These are phyloP conservation scores for Orgyia antiqua DNA, from an alignment of 2,888 invertebrate species.

Conservation along the genomic window DNA sequence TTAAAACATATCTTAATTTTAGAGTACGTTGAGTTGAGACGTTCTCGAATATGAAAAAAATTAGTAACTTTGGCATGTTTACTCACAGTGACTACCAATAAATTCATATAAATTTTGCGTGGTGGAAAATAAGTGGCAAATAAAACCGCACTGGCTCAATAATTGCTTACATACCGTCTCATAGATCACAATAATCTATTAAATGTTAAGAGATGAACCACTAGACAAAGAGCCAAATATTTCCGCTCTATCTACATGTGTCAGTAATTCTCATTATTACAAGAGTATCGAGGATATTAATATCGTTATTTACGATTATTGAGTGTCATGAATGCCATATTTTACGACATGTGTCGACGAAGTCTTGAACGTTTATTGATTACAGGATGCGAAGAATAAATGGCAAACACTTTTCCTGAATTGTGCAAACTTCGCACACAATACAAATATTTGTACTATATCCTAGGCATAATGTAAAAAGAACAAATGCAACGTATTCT, in stretches of 20 bases:
- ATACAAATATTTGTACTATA: slow-evolving; percentile 9
- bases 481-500: slow-evolving; percentile 33
- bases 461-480: slow-evolving; percentile 26
- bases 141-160: too few relatives aligned
- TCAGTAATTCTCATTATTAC: slow-evolving; percentile 27
- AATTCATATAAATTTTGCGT: too few relatives aligned
- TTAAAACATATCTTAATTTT: too few relatives aligned
- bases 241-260: slow-evolving; percentile 2
- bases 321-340: slow-evolving; percentile 34
- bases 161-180: too few relatives aligned
- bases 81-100: too few relatives aligned
- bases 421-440: slow-evolving; percentile 11
- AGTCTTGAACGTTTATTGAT: slow-evolving; percentile 35
- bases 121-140: too few relatives aligned
- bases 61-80: too few relatives aligned
- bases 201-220: too few relatives aligned
- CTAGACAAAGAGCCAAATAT: too few relatives aligned
- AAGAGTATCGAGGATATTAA: slow-evolving; percentile 27
- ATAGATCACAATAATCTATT: too few relatives aligned
- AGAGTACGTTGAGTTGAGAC: too few relatives aligned
- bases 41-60: too few relatives aligned
- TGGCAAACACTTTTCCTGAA: slow-evolving; percentile 9
- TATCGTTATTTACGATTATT: slow-evolving; percentile 44
- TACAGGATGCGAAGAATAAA: slow-evolving; percentile 17
- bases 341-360: slow-evolving; percentile 34